Conservation (phyloP, 2,888 invertebrate species). For the Drosophila diplacantha region DNA sequence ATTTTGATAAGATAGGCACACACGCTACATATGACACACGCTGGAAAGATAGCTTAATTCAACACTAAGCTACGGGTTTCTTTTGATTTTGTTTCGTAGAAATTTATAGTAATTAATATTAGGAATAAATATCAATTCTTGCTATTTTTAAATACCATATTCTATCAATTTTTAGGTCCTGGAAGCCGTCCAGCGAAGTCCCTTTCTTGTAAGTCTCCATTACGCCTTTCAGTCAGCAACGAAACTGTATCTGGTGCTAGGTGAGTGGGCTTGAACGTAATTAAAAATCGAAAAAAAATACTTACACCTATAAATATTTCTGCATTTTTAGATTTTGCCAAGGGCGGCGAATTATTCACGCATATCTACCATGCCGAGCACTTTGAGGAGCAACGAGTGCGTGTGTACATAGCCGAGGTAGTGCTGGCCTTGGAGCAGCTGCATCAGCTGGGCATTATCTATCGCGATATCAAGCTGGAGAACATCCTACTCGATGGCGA, state of each 20-base stretch:
- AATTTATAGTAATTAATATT: too few species aligned
- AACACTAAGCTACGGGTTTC: neutral
- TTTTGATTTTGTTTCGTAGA: neutral
- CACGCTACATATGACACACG: neutral
- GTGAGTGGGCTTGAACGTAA: constrained; percentile 80
- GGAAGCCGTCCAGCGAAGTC: constrained; percentile 95
- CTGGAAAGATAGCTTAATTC: too few species aligned
- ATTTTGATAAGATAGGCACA: neutral
- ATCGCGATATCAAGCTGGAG: constrained; percentile 98
- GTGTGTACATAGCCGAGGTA: constrained; percentile 97
- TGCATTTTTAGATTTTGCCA: constrained; percentile 90
- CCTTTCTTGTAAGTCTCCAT: constrained; percentile 96
- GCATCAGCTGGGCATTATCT: constrained; percentile 98
- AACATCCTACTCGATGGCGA: constrained; percentile 96
- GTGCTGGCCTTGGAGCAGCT: constrained; percentile 96
- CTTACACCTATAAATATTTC: neutral
- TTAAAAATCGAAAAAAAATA: neutral
- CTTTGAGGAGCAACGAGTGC: constrained; percentile 92
- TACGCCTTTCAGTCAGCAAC: constrained; percentile 99
- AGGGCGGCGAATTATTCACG: constrained; percentile 97
- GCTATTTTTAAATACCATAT: neutral
- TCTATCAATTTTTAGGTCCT: constrained; percentile 82
- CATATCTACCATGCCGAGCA: constrained; percentile 96
- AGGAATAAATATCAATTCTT: neutral
- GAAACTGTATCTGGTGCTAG: constrained; percentile 96